Base-by-base conservation (phyloP, 2,113 vertebrate genomes). In the Strigops habroptila region DNA sequence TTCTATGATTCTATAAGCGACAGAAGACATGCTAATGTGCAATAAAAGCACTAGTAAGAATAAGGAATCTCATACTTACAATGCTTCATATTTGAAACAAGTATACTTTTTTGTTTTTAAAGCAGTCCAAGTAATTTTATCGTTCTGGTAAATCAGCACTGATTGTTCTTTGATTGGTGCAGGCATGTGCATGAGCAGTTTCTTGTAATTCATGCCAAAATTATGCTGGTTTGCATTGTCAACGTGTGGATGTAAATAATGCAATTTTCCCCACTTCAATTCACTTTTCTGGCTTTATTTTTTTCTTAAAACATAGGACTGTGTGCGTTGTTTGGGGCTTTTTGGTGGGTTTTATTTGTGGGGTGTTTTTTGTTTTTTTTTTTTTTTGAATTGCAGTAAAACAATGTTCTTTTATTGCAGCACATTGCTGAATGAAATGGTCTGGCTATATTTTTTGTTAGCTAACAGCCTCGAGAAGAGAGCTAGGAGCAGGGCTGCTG, bases 261-360 rank as follows among this genome's bases (percentile, higher is more conserved):
- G 39, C 10, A 57, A 8, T 69, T 71, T 55, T 8, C 6, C 14
- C 6, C 27, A 33, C 64, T 89, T 77, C 8, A 55, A 21, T 44
- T 63, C 37, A 67, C 19, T 90, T 70, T 80, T 79, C 49, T 91
- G 62, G 3, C 37, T 90, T 67, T 59, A 18, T 43, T 60, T 91
- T 91, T 84, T 85, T 44, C 43, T 57, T 83, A 49, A 90, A 79
- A 67, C 49, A 4, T 49, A 59, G 39, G 76, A 78, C 3, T 7
- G 2, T 18, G 1, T 46, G 10, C 2, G 1, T 31, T 7, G n/a
- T 35, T 48, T 10, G 21, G 15, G 4, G 5, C 5, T 15, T 30
- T 8, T 49, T 30, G 44, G n/a, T n/a, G n/a, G n/a, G n/a, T n/a
- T n/a, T n/a, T n/a, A 46, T 46, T 46, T 46, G 44, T 46, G 44